These are phyloP conservation scores for Stramonita haemastoma DNA, from an alignment of 2,888 invertebrate species.

Conservation along the genomic window DNA sequence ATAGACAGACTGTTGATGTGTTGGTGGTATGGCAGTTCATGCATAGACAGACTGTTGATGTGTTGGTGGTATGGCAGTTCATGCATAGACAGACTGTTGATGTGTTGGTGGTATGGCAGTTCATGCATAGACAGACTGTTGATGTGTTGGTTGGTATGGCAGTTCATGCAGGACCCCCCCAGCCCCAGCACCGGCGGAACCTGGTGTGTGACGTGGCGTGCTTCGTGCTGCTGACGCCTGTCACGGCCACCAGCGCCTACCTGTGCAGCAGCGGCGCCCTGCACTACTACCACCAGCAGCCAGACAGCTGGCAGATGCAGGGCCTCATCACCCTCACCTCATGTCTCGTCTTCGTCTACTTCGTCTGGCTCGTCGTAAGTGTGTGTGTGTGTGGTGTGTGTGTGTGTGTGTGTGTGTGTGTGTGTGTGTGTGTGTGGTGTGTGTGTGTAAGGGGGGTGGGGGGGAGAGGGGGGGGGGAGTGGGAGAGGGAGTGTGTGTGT, in stretches of 20 bases:
- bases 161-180: constrained; percentile 81
- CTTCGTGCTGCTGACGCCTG: constrained; percentile 81
- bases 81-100: too few relatives aligned
- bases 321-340: constrained; percentile 66
- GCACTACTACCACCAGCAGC: constrained; percentile 54
- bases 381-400: background rate
- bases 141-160: constrained; percentile 54
- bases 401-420: background rate
- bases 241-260: constrained; percentile 80
- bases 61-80: too few relatives aligned
- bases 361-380: constrained; percentile 60
- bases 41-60: too few relatives aligned
- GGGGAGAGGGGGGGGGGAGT: too few relatives aligned
- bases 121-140: too few relatives aligned
- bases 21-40: too few relatives aligned
- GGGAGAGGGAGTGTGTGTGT: too few relatives aligned
- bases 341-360: constrained; percentile 65
- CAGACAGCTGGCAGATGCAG: constrained; percentile 60
- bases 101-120: too few relatives aligned
- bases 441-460: too few relatives aligned
- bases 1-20: too few relatives aligned
- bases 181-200: constrained; percentile 77
- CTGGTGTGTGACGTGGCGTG: constrained; percentile 80
- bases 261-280: constrained; percentile 79
- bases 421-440: background rate